Base-by-base conservation (phyloP, 2,888 invertebrate species). In the Axea sp. region DNA sequence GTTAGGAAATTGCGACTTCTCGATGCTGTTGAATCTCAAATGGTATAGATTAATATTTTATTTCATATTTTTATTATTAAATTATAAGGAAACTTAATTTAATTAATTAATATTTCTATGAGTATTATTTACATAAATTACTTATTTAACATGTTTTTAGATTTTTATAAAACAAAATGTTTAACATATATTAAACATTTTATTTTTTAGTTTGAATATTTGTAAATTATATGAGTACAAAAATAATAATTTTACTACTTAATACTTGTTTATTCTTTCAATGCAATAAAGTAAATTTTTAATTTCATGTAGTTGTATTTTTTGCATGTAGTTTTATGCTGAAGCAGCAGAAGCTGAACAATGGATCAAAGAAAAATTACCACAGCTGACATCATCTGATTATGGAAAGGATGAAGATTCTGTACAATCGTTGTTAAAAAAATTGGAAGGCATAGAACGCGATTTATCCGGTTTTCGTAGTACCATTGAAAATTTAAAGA, bases 321-420 rank as follows among this genome's bases (percentile, higher is more conserved):
- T 19, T 19, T 4, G 19, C 19, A 3, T 39, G 19, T 87, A 95
- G 93, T 96, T 97, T 83, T 94, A 95, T 79, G 93, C 95, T 0
- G 98, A 98, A 87, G 94, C 95, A 1, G 90, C 92, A 1, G 98
- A 99, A 88, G 95, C 96, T 0, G 95, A 96, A 80, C 92, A 94
- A n/a, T 98, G 98, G 97, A 93, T 98, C 82, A 89, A 91, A 33
- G 97, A 97, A 81, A 95, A 96, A 76, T 91, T 92, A 9, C 94
- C 95, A 0, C 90, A 93, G 37, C 88, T 96, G 19, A 90, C 91
- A 0, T 93, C 93, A 0, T 89, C 90, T 4, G 97, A 98, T 86
- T 92, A 94, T 35, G 98, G 98, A 0, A 94, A 95, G 73, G 98
- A 99, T 87, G 97, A 98, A 88, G 95, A 96, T 81, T 95, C 97